These are phyloP conservation scores for Coenonympha arcania DNA, from an alignment of 2,888 invertebrate species.

Conservation along the genomic window DNA sequence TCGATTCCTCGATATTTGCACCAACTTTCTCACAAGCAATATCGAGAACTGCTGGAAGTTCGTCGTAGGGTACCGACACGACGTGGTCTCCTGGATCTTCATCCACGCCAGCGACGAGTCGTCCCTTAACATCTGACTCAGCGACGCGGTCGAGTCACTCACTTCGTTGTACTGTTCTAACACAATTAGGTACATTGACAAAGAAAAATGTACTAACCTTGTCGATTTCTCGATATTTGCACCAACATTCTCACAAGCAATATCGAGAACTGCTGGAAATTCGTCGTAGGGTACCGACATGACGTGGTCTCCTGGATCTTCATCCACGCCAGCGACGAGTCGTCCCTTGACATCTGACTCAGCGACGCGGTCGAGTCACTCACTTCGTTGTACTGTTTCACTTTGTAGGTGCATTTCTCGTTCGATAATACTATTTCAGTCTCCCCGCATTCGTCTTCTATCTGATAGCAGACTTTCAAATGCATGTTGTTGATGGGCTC, in stretches of 20 bases:
- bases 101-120: slow-evolving; percentile 65
- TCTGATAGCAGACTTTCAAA: slow-evolving; percentile 59
- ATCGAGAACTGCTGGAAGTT: slow-evolving; percentile 75
- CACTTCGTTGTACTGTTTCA: slow-evolving; percentile 46
- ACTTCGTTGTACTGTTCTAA: slow-evolving; percentile 40
- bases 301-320: slow-evolving; percentile 68
- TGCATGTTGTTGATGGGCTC: slow-evolving; percentile 48
- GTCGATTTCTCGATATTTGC: slow-evolving; percentile 74
- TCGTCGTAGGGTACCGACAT: slow-evolving; percentile 64
- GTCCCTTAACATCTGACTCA: slow-evolving; percentile 51
- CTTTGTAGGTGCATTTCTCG: slow-evolving; percentile 61
- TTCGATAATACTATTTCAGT: slow-evolving; percentile 58
- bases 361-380: slow-evolving; percentile 53
- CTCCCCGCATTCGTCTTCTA: slow-evolving; percentile 49
- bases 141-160: slow-evolving; percentile 51
- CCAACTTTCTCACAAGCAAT: slow-evolving; percentile 74
- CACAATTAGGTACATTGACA: not conserved
- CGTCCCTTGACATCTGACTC: slow-evolving; percentile 52
- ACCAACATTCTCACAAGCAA: slow-evolving; percentile 75
- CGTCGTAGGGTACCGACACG: slow-evolving; percentile 61
- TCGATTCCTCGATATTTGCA: slow-evolving; percentile 74
- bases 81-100: slow-evolving; percentile 69
- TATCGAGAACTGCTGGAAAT: slow-evolving; percentile 74
- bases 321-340: slow-evolving; percentile 66
- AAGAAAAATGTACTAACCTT: slow-evolving; percentile 48